Base-by-base conservation (phyloP, 2,797 vertebrate species). In the Spinus pinus region DNA sequence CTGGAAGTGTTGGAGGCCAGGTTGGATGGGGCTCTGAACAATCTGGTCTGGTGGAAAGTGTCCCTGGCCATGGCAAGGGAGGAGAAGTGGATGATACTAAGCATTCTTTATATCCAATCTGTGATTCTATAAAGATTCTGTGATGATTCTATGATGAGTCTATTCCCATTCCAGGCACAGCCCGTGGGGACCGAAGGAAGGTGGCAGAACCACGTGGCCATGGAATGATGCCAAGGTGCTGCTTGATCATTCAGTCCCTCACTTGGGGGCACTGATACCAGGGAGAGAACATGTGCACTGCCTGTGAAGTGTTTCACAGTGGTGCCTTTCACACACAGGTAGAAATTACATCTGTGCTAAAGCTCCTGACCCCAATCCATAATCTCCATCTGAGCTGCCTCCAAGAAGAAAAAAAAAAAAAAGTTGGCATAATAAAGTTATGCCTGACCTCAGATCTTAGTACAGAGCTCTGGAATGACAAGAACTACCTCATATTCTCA, bases 161-260 rank as follows among this genome's bases (percentile, higher is more conserved):
- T 25, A 7, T 41, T 82, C 9, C 58, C 14, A 8, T 60, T 77
- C 37, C 47, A 37, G 41, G 35, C 22, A 19, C 10, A 15, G 22
- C 7, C 39, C 22, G 3, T 4, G 18, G 58, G 42, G 37, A 53
- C 30, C 23, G 49, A 35, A 37, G 1, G 20, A 73, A 60, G 57
- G 35, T 27, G 56, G 16, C 42, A 25, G 39, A 35, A 35, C 44
- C 77, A 0, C 0, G 1, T 20, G 22, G 66, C 42, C 5, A 0
- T 35, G 47, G 62, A 44, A 39, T 3, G 17, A 50, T 56, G 54
- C 25, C 39, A 54, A 39, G 14, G 33, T 30, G 27, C 44, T 67
- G 14, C 37, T 64, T 47, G 42, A 5, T 60, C 21, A 16, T 44
- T 82, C 64, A 23, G 31, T 15, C 24, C 57, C 50, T 71, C 2